Base-by-base conservation (phyloP, 2,113 vertebrate species). In the Crotalus viridis region DNA sequence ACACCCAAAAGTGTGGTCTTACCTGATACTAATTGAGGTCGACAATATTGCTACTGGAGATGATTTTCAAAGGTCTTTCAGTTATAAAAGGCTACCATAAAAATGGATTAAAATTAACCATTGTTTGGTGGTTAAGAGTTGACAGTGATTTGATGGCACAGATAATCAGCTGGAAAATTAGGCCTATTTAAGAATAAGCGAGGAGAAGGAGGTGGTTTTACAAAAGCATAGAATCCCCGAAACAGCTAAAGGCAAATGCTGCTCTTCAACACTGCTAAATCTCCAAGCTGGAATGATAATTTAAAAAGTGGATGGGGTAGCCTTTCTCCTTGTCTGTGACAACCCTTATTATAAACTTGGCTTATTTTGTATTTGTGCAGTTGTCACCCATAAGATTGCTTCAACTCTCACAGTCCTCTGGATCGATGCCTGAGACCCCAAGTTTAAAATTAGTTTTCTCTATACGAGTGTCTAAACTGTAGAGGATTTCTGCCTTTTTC, bases 321-420 rank as follows among this genome's bases (percentile, higher is more conserved):
- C 91, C 94, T 96, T 95, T 89, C 91, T 96, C 96, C 97, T 98
- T 97, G 97, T 98, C 96, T 95, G 94, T 96, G 95, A 96, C 96
- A 97, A 96, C 93, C 69, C 51, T 92, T 93, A 96, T 95, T 95
- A 97, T 96, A 97, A 95, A 95, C 95, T 96, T 96, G 96, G 95
- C 95, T 94, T 85, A n/a, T 96, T 95, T 96, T 93, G 33, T 98
- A 97, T 98, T 98, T 98, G 95, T 98, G 98, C 98, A 98, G 98
- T 98, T 98, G 98, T 97, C 96, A 97, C 92, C 97, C 97, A 97
- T 97, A 97, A 98, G 96, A 93, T 13, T 74, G 93, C 90, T 81
- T 57, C 96, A 96, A 95, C 96, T 94, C 97, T 98, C 93, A 95
- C 97, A 97, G 97, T 89, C 96, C 91, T 94, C 97, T 95, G 96